Conservation (phyloP, 1,140 invertebrate species). For the Scaptomyza montana region DNA sequence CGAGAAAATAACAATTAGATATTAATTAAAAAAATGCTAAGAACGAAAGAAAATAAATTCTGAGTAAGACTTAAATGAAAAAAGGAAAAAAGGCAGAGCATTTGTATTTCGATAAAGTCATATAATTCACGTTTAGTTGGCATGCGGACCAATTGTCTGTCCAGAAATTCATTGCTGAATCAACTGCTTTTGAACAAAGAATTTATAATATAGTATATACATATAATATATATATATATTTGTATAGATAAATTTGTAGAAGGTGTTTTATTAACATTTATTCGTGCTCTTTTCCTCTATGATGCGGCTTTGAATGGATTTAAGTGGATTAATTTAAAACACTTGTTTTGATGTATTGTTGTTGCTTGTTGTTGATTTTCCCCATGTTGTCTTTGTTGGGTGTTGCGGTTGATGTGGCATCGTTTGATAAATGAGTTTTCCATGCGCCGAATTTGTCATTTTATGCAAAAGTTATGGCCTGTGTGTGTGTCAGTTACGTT, state of each 20-base stretch:
- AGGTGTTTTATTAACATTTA: slow-evolving; percentile 1
- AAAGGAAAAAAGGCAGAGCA: neutral
- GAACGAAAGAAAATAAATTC: too few relatives aligned
- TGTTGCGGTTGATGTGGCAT: slow-evolving; percentile 37
- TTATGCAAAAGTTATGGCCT: slow-evolving; percentile 35
- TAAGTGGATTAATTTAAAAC: slow-evolving; percentile 77
- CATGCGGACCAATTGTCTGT: slow-evolving; percentile 12
- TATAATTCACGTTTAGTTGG: slow-evolving; percentile 27
- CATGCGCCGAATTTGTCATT: slow-evolving; percentile 43
- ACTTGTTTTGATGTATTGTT: slow-evolving; percentile 64
- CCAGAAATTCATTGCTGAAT: slow-evolving; percentile 8
- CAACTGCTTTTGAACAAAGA: neutral
- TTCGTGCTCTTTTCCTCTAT: slow-evolving; percentile 33
- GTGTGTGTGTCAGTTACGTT: neutral
- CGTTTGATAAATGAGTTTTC: slow-evolving; percentile 73
- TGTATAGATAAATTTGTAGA: slow-evolving; percentile 1
- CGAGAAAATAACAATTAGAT: neutral
- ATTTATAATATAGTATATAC: neutral
- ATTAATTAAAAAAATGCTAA: neutral
- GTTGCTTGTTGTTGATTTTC: slow-evolving; percentile 17
- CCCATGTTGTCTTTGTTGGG: slow-evolving; percentile 6
- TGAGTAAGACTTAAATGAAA: neutral
- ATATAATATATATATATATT: slow-evolving; percentile 5
- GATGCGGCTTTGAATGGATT: slow-evolving; percentile 60
- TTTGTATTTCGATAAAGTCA: neutral